A percentile compares a stretch with the other conserved stretches of the same genome.
Conservation (phyloP, 2,797 vertebrate species). For the Rhabdomys pumilio region DNA sequence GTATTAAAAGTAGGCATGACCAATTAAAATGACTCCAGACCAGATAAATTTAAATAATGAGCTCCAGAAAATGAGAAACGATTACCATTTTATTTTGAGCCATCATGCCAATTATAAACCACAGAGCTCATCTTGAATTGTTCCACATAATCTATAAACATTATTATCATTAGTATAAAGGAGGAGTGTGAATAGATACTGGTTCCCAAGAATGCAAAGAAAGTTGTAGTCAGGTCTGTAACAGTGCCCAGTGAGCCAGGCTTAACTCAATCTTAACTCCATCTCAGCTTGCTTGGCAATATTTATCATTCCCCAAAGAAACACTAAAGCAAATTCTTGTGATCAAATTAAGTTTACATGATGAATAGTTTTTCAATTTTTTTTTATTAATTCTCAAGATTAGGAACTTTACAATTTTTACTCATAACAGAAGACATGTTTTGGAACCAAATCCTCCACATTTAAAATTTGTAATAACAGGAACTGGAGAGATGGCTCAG, state of each 20-base stretch:
- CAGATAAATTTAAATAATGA: constrained; percentile 52
- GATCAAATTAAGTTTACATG: background rate
- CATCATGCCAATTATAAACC: background rate
- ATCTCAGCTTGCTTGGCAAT: background rate
- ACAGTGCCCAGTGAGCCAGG: background rate
- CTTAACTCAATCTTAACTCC: background rate
- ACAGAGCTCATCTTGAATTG: constrained; percentile 6
- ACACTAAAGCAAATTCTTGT: background rate
- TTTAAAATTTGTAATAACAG: background rate
- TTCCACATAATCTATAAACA: constrained; percentile 17
- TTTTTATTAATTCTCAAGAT: background rate
- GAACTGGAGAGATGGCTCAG: background rate
- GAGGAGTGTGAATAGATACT: background rate
- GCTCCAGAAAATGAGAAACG: constrained; percentile 11
- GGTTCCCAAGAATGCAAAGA: background rate
- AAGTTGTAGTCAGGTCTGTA: background rate
- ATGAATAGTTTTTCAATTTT: background rate
- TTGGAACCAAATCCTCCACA: background rate
- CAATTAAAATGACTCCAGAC: background rate
- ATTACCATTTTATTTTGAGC: background rate
- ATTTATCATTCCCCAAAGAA: background rate
- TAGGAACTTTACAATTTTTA: background rate
- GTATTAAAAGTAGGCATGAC: background rate
- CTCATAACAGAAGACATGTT: background rate
- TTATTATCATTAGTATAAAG: background rate